Base-by-base conservation (phyloP, 2,888 invertebrate genomes). In the Eumerus sabulonum region DNA sequence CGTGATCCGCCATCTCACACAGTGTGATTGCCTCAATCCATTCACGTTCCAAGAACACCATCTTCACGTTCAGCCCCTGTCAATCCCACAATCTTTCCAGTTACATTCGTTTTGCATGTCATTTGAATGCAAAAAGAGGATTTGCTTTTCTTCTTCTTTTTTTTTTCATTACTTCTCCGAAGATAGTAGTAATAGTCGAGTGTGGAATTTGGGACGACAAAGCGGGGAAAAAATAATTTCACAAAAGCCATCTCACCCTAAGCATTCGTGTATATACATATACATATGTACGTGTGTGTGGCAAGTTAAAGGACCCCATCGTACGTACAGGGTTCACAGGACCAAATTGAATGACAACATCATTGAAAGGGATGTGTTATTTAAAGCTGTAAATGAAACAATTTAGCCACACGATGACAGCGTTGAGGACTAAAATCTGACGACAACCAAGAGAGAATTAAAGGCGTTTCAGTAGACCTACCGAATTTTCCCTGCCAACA, bases 101-200 rank as follows among this genome's bases (percentile, higher is more conserved):
- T 81, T 76, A 76, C 82, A 82, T 81, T 81, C 82, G 82, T 81
- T 83, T 83, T 83, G 82, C 82, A 82, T 82, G 82, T 82, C 82
- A 83, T 83, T 83, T 83, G 82, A 83, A 83, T 82, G 79, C 81
- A 77, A 76, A 82, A 81, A 81, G 81, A 76, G 48, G 76, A 82
- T 74, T 68, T n/a, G n/a, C n/a, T n/a, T n/a, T n/a, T n/a, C n/a
- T n/a, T n/a, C n/a, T n/a, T n/a, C n/a, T n/a, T n/a, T 27, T 27
- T 27, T 7, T 2, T 27, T 2, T 7, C 27, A 2, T 27, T 7
- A 27, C 27, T 63, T 44, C 57, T 59, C 19, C 53, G 27, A 54
- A 64, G 73, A 79, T 73, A 73, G 77, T 68, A 62, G 62, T 59
- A 48, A 79, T 63, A 59, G 73, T 73, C 42, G 12, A 54, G 18